Conservation (phyloP, 2,113 vertebrate species). For the Phylloscopus whistleri region DNA sequence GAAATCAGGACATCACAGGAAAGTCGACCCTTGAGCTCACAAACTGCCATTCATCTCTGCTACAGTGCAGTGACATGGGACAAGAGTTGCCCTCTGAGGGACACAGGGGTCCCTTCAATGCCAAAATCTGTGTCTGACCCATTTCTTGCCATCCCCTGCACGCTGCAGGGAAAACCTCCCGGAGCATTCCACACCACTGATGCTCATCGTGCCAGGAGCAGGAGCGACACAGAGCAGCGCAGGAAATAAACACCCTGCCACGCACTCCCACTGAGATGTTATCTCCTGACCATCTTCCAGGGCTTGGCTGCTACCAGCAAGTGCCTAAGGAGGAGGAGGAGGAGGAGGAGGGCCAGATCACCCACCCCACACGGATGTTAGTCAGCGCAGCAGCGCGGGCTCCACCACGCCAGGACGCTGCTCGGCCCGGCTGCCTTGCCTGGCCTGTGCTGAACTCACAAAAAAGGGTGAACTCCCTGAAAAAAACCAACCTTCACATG, state of each 20-base stretch:
- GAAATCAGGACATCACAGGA: not conserved
- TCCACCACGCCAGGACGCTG: rapidly evolving
- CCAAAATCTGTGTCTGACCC: not conserved
- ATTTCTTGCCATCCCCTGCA: not conserved
- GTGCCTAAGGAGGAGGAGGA: not conserved
- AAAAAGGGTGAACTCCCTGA: not conserved
- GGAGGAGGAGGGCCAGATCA: not conserved
- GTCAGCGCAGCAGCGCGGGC: not conserved
- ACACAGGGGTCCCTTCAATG: rapidly evolving
- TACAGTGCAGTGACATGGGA: not conserved
- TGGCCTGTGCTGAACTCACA: not conserved
- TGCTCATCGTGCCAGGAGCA: not conserved
- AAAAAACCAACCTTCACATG: not conserved
- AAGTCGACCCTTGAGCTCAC: not conserved
- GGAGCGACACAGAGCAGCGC: not conserved
- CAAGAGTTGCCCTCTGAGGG: not conserved
- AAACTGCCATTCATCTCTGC: not conserved
- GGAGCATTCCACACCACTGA: not conserved
- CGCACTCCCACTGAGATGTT: not conserved
- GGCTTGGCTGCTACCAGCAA: not conserved
- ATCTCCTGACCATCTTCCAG: not conserved
- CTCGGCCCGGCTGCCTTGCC: rapidly evolving
- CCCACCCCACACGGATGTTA: not conserved
- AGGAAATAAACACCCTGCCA: slow-evolving; percentile 19
- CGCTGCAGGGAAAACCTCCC: not conserved